phyloP scores from a whole-genome alignment of 2,888 invertebrate species.

The Brachypalpus laphriformis region DNA sequence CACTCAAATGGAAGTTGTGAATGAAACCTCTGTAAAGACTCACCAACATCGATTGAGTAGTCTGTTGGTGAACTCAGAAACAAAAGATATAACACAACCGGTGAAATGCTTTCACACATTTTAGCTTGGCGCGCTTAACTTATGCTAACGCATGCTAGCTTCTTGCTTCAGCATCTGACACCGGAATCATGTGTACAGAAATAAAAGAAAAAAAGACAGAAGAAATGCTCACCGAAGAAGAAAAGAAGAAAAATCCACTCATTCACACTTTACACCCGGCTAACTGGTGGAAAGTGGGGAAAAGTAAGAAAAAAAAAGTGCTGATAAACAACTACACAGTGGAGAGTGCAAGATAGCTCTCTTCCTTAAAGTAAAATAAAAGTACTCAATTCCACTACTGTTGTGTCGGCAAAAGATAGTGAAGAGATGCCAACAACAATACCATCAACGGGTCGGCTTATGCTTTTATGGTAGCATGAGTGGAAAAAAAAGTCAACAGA shows the following conservation, averaged over 20 bases:
- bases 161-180: slow-evolving; percentile 36
- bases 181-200: slow-evolving; percentile 53
- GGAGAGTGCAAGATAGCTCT: slow-evolving; percentile 41
- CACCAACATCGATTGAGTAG: slow-evolving; percentile 51
- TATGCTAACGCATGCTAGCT: slow-evolving; percentile 39
- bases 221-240: slow-evolving; percentile 32
- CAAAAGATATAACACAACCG: slow-evolving; percentile 33
- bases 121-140: slow-evolving; percentile 21
- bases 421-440: slow-evolving; percentile 58
- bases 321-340: neutral
- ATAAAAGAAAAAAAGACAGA: too few relatives aligned
- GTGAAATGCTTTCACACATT: slow-evolving; percentile 73
- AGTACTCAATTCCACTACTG: slow-evolving; percentile 71
- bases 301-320: slow-evolving; percentile 22
- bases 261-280: slow-evolving; percentile 34
- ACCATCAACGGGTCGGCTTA: slow-evolving; percentile 67
- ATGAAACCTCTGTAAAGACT: slow-evolving; percentile 49
- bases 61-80: slow-evolving; percentile 53
- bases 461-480: slow-evolving; percentile 70
- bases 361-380: slow-evolving; percentile 58
- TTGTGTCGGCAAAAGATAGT: slow-evolving; percentile 49
- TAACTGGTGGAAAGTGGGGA: slow-evolving; percentile 45
- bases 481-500: slow-evolving; percentile 48
- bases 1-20: slow-evolving; percentile 63
- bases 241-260: slow-evolving; percentile 58